Conservation (phyloP, 2,113 vertebrate genomes). For the Ciconia stormi region DNA sequence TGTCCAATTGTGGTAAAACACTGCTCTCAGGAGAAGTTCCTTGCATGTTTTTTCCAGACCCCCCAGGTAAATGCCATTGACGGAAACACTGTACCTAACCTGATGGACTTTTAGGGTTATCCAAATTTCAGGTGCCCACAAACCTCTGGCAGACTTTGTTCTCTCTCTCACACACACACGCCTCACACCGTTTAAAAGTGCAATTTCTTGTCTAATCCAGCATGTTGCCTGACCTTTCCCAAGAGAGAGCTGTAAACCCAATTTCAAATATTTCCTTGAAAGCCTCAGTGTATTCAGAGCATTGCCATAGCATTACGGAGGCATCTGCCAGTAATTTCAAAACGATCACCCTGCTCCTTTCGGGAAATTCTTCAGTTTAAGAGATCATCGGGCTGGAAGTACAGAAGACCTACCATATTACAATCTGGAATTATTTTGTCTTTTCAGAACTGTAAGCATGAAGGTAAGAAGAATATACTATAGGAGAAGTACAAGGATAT, state of each 20-base stretch:
- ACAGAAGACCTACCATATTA: neutral
- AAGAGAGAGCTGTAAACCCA: neutral
- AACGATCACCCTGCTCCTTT: neutral
- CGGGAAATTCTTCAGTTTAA: neutral
- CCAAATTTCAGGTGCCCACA: neutral
- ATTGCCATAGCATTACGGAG: neutral
- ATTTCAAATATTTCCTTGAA: neutral
- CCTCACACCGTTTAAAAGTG: neutral
- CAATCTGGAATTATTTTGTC: neutral
- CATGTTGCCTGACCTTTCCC: neutral
- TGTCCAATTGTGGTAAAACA: no score
- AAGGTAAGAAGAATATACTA: neutral
- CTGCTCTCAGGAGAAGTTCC: no score
- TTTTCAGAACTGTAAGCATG: neutral
- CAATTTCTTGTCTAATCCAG: neutral
- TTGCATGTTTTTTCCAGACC: neutral
- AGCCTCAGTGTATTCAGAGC: neutral
- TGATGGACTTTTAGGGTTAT: neutral
- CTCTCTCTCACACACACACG: neutral
- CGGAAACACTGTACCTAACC: neutral
- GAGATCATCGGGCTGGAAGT: neutral
- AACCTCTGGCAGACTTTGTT: neutral
- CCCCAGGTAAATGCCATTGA: neutral
- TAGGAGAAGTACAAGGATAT: neutral
- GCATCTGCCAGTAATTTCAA: neutral